Evolutionary conservation across 2,888 invertebrate genomes (phyloP).

Genomic region (Schizaphis graminum): DNA sequence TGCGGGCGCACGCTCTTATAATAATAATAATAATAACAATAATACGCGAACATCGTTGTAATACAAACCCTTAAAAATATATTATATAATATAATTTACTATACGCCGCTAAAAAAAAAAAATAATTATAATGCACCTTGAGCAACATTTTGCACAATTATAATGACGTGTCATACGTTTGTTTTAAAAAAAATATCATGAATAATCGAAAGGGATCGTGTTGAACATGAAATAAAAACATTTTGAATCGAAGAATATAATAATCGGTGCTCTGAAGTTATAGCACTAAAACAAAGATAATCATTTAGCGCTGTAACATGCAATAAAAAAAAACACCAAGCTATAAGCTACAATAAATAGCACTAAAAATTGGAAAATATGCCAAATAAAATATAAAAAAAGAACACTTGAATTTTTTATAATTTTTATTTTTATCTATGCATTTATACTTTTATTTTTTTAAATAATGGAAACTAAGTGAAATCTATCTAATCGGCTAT

Average conservation of each 20-base stretch:
- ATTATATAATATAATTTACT: not conserved
- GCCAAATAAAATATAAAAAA: not conserved
- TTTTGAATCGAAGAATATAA: not conserved
- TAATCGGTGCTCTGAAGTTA: not conserved
- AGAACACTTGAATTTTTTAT: not conserved
- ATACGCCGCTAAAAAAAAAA: not conserved
- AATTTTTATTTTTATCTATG: not conserved
- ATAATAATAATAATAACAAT: not conserved
- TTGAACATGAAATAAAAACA: not conserved
- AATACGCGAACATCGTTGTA: not conserved
- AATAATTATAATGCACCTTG: not conserved
- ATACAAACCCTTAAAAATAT: not conserved
- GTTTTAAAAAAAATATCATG: not conserved
- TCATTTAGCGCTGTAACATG: not conserved
- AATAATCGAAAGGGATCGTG: not conserved
- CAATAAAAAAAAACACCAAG: not conserved
- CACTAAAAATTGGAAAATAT: not conserved
- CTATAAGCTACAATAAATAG: not conserved
- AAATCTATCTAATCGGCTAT: not conserved
- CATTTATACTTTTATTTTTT: not conserved
- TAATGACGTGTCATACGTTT: not conserved
- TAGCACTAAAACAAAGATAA: not conserved
- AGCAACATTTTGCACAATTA: not conserved
- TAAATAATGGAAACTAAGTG: not conserved
- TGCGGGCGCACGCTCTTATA: not conserved